Base-by-base conservation (phyloP, 2,113 vertebrate species). In the Puffinus mauretanicus region DNA sequence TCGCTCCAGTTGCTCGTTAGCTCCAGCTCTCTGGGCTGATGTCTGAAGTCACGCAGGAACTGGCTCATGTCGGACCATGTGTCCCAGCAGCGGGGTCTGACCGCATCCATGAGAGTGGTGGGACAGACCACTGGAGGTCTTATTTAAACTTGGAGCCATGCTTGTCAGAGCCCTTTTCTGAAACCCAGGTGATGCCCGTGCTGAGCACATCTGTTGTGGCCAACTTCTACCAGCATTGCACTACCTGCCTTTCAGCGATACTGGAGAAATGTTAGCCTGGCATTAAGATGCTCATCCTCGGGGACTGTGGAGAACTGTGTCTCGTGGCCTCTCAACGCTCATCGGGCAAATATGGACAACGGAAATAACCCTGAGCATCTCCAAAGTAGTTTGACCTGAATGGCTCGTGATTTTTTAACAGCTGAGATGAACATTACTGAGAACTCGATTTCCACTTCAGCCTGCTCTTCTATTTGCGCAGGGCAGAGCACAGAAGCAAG, bases 51-150 rank as follows among this genome's bases (percentile, higher is more conserved):
- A 22, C 0, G 1, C 46, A 57, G 72, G 26, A 95, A 10, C 77
- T 16, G 64, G 70, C 38, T 84, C 6, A 0, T 4, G 30, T 40
- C 1, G 3, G 13, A 19, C 24, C 6, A 5, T 0, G 0, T 38
- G 69, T 81, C 49, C 34, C 69, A 54, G 38, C 17, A 32, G 16
- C 0, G 0, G 10, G 17, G 29, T 19, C 19, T 76, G 38, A 67
- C 20, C 1, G 12, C 32, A 55, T n/a, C 27, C 25, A 6, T 19
- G 16, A 64, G 14, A 64, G 25, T 5, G 17, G 38, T 64, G 66
- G 38, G 25, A 88, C 69, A 83, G 57, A 34, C 42, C 18, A 32
- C 4, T 11, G 49, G 42, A 54, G 24, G 9, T 60, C 29, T 76
- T 24, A 18, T 26, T 78, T 75, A 55, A 46, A 46, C 32, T 88